Base-by-base conservation (phyloP, 2,888 invertebrate species). In the Drosophila austrosaltans region DNA sequence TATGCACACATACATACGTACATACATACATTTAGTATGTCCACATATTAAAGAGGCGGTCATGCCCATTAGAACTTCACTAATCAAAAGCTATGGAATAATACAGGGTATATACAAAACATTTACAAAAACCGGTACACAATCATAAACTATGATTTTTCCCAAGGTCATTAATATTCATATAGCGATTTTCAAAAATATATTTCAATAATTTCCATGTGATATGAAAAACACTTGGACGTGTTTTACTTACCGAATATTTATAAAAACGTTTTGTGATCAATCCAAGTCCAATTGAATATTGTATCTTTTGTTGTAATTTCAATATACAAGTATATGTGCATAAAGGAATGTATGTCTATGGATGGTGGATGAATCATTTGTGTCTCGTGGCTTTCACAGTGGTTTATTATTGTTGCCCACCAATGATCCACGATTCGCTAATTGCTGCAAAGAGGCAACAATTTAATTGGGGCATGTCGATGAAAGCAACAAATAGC, bases 391-490 rank as follows among this genome's bases (percentile, higher is more conserved):
- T 10, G 48, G 48, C 48, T 48, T 48, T 48, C 48, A 48, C 48
- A 48, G 36, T 36, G 10, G 36, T 2, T 36, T 36, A 48, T 48
- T 30, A 48, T 48, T 30, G 30, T 30, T 30, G 30, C 5, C 6
- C 30, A 30, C 6, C 5, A 30, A 30, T 30, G 48, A 48, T 48
- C 48, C 12, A 48, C 48, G 48, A 25, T 25, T 48, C 48, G 25
- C 48, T 32, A 30, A 54, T 54, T 54, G 54, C 30, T 54, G 54
- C 30, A 30, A 32, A 32, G 30, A 28, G n/a, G 54, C 32, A 30
- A 25, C 48, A 48, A 10, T 48, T 63, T 63, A 63, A 63, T 56
- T 63, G 63, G 42, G 56, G 63, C 62, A 39, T 62, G 53, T 10
- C 8, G n/a, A 28, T 12, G 40, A 40, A 54, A 63, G 53, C 42